A percentile compares a stretch with the other conserved stretches of the same genome.
These are phyloP conservation scores for Ennomos fuscantarius DNA, from an alignment of 2,888 invertebrate species.

Conservation along the genomic window DNA sequence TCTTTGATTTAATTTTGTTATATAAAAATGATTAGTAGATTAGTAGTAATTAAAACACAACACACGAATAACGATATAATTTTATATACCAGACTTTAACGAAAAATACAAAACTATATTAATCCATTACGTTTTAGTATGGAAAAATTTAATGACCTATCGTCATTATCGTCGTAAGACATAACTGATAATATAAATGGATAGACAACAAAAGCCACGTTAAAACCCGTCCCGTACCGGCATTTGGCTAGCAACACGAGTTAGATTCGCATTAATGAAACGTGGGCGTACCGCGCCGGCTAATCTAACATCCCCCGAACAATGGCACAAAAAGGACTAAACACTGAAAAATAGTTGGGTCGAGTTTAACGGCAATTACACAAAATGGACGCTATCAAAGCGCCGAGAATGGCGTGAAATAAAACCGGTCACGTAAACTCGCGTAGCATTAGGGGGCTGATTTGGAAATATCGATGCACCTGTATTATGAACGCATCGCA, in stretches of 20 bases:
- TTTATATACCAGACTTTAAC: too few species aligned
- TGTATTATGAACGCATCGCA: constrained; percentile 79
- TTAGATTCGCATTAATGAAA: constrained; percentile 80
- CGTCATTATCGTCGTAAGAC: too few species aligned
- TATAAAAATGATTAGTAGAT: too few species aligned
- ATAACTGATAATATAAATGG: constrained; percentile 58
- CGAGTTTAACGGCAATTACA: constrained; percentile 78
- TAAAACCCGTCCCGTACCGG: constrained; percentile 55
- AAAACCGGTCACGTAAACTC: constrained; percentile 67
- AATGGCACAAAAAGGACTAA: constrained; percentile 68
- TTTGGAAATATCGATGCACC: constrained; percentile 74
- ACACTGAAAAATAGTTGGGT: constrained; percentile 74
- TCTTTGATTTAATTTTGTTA: too few species aligned
- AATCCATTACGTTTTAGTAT: too few species aligned
- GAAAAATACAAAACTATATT: too few species aligned
- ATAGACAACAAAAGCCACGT: constrained; percentile 65
- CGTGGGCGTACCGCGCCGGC: constrained; percentile 65
- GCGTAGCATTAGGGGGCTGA: constrained; percentile 61
- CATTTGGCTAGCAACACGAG: constrained; percentile 66
- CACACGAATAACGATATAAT: too few species aligned
- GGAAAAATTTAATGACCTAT: too few species aligned
- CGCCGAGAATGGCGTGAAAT: constrained; percentile 71
- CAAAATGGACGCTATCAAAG: constrained; percentile 75
- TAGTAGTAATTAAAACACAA: too few species aligned
- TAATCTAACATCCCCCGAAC: constrained; percentile 67